These are phyloP conservation scores for Plutomurus gul DNA, from an alignment of 1,140 invertebrate genomes.

Conservation along the genomic window DNA sequence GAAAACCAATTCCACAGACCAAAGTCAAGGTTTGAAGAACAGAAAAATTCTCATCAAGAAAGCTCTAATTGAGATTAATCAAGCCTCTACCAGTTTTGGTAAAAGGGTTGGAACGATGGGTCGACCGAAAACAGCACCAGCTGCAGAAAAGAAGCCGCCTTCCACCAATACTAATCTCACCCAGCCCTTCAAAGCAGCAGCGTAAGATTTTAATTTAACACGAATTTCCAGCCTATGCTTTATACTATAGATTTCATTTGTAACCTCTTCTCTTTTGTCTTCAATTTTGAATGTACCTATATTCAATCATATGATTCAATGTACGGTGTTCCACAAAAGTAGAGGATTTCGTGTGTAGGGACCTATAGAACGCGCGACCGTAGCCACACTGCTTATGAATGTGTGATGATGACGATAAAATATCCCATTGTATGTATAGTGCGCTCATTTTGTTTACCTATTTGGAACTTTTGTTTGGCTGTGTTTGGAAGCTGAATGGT, in stretches of 20 bases:
- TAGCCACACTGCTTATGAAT: neutral
- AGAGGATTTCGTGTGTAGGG: neutral
- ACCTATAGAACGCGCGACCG: too few species aligned
- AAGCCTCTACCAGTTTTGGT: slow-evolving; percentile 12
- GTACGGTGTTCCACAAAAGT: too few species aligned
- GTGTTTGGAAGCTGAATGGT: neutral
- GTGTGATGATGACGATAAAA: too few species aligned
- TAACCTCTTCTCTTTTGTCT: neutral
- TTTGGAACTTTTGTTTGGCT: slow-evolving; percentile 7
- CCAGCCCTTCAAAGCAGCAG: slow-evolving; percentile 43
- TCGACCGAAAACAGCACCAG: slow-evolving; percentile 49
- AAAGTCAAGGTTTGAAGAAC: slow-evolving; percentile 37
- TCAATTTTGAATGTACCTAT: neutral
- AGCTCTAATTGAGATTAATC: slow-evolving; percentile 47
- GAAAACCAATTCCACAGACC: slow-evolving; percentile 7
- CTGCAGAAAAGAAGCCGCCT: slow-evolving; percentile 1
- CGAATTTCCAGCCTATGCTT: neutral
- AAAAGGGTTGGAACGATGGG: slow-evolving; percentile 27
- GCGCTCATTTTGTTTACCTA: neutral
- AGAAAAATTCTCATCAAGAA: slow-evolving; percentile 50
- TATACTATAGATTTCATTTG: neutral
- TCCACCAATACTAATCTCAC: neutral
- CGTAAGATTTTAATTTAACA: neutral
- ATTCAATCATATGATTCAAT: too few species aligned
- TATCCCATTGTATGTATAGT: too few species aligned